phyloP scores from a whole-genome alignment of 92 coral and sea anemone genomes.

The Bergia puertoricense region DNA sequence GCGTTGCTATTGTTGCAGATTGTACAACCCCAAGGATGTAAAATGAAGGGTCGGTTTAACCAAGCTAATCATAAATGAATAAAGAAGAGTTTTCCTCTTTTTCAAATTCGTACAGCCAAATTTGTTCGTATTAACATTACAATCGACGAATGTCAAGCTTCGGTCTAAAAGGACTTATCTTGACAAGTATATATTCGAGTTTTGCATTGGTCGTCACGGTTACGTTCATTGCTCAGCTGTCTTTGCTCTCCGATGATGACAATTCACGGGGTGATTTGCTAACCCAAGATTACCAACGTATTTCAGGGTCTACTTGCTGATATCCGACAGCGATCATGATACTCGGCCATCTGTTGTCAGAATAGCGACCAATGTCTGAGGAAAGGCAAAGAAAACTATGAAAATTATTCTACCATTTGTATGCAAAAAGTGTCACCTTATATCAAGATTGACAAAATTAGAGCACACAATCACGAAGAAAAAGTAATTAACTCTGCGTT shows the following conservation, averaged over 20 bases:
- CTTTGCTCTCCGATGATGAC: not conserved
- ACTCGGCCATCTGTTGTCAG: slow-evolving; percentile 14
- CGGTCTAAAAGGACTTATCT: not conserved
- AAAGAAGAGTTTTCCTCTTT: not conserved
- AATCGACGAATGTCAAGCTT: slow-evolving; percentile 5
- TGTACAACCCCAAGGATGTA: not conserved
- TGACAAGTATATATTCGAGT: not conserved
- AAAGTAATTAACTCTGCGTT: slow-evolving; percentile 35
- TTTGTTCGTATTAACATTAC: not conserved
- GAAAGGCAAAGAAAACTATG: not conserved
- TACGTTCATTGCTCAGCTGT: slow-evolving; percentile 36
- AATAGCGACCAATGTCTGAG: not conserved
- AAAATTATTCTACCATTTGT: not conserved
- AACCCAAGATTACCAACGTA: not conserved
- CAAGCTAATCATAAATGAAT: not conserved
- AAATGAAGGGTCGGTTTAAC: not conserved
- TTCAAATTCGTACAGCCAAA: not conserved
- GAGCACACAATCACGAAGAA: slow-evolving; percentile 17
- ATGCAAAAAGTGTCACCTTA: slow-evolving; percentile 10
- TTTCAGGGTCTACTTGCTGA: not conserved
- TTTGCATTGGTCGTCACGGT: slow-evolving; percentile 1
- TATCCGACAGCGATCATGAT: not conserved
- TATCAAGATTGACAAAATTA: slow-evolving; percentile 23
- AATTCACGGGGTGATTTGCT: not conserved
- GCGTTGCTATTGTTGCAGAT: not conserved